Percentiles rank a stretch among this genome's conserved stretches.
Conservation (phyloP, 1,140 invertebrate species). For the Drosophila tropicalis region DNA sequence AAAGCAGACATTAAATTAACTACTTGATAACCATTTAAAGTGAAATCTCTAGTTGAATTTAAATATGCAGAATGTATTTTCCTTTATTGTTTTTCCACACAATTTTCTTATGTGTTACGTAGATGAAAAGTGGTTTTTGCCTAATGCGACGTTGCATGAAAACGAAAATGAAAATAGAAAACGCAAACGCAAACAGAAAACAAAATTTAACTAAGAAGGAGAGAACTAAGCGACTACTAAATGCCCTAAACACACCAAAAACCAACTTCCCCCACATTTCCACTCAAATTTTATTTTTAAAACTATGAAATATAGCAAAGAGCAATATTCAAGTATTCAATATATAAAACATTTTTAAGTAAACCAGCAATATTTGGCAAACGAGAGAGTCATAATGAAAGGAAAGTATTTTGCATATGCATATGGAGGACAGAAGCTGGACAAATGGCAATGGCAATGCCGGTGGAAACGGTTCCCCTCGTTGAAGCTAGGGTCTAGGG, state of each 20-base stretch:
- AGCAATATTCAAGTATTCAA: no score
- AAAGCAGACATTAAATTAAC: conserved; percentile 44
- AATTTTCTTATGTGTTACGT: conserved; percentile 1
- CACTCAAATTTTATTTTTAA: not conserved
- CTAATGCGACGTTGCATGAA: conserved; percentile 62
- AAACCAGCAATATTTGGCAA: conserved; percentile 11
- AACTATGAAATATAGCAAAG: not conserved
- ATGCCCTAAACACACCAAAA: conserved; percentile 25
- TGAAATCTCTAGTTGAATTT: conserved; percentile 10
- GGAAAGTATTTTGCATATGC: conserved; percentile 56
- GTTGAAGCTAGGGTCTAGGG: conserved; percentile 19
- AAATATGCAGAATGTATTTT: conserved; percentile 28
- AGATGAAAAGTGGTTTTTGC: conserved; percentile 55
- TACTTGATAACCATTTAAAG: conserved; percentile 28
- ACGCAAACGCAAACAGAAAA: conserved; percentile 48
- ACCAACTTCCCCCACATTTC: not conserved
- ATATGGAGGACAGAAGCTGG: conserved; percentile 49
- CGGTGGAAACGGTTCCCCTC: conserved; percentile 25
- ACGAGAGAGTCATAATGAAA: conserved; percentile 20
- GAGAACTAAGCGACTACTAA: conserved; percentile 3
- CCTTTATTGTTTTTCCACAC: conserved; percentile 4
- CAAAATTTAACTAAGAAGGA: conserved; percentile 32
- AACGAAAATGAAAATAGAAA: conserved; percentile 48
- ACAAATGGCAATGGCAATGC: conserved; percentile 32
- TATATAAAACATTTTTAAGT: not conserved